A percentile compares a stretch with the other conserved stretches of the same genome.
phyloP scores from a whole-genome alignment of 2,113 vertebrate genomes.

The Oncorhynchus kisutch region DNA sequence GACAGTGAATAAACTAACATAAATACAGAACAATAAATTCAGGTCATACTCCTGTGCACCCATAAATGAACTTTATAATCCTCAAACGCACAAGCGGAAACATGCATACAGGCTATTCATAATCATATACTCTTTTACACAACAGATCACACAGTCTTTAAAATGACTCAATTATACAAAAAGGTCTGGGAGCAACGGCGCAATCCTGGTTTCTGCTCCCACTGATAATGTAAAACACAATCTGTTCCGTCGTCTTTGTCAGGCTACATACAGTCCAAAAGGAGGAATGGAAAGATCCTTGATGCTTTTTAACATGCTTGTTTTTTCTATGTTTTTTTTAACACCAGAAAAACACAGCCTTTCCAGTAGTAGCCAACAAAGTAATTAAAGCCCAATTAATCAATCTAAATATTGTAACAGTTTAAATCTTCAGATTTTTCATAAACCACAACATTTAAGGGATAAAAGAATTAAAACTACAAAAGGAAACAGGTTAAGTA shows the following conservation, averaged over 20 bases:
- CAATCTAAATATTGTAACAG: constrained; percentile 74
- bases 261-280: constrained; percentile 74
- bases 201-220: constrained; percentile 66
- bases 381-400: constrained; percentile 72
- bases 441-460: constrained; percentile 68
- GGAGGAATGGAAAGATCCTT: constrained; percentile 65
- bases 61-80: constrained; percentile 69
- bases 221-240: constrained; percentile 6
- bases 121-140: constrained; percentile 46
- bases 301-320: constrained; percentile 76
- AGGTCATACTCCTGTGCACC: constrained; percentile 76
- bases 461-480: constrained; percentile 48
- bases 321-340: constrained; percentile 58
- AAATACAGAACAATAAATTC: constrained; percentile 83
- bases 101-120: constrained; percentile 64
- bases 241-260: neutral
- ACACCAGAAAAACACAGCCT: constrained; percentile 74
- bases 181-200: constrained; percentile 77
- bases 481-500: constrained; percentile 71
- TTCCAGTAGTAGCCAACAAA: constrained; percentile 60
- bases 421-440: constrained; percentile 72
- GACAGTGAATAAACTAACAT: constrained; percentile 78
- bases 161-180: constrained; percentile 80
- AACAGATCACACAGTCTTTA: constrained; percentile 65
- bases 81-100: constrained; percentile 71